Base-by-base conservation (phyloP, 2,888 invertebrate genomes). In the Plusia festucae region DNA sequence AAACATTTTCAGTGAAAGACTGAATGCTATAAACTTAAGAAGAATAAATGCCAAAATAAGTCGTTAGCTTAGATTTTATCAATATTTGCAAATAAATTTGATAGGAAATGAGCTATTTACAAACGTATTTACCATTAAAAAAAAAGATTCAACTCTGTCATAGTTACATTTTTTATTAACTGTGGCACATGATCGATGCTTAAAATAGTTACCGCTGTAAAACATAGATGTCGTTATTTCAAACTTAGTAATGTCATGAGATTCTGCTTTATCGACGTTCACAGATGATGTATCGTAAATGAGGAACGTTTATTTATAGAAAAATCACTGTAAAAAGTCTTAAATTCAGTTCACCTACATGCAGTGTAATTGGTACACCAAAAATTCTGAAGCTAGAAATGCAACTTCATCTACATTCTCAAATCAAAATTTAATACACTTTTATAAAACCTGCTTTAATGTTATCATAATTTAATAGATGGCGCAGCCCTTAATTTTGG, bases 211-310 rank as follows among this genome's bases (percentile, higher is more conserved):
- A 20, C n/a, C n/a, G n/a, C n/a, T 3, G 8, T n/a, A 0, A 40
- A 20, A 15, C 51, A 56, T 32, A 85, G 86, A 82, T 85, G 84
- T 60, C 83, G 65, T 54, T 63, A 44, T 30, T 22, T 18, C 11
- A 0, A 6, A 22, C 13, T 20, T 51, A 5, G 2, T 1, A 61
- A 65, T 49, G 53, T 65, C 54, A 53, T 70, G 52, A 54, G n/a
- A 8, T 1, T 67, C 85, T 82, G 76, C 57, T 84, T 75, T 82
- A 79, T 56, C 83, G 75, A 80, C 69, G 22, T 30, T 11, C 68
- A 80, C 57, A 80, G 81, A 71, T 68, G 49, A 68, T 7, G 60
- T 24, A 11, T 1, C 27, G 30, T 30, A 9, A 9, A 9, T 7
- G 9, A 30, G 9, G 9, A 9, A 30, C 9, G 9, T 7, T 9